These are phyloP conservation scores for Gadus macrocephalus DNA, from an alignment of 2,113 vertebrate species.

Conservation along the genomic window DNA sequence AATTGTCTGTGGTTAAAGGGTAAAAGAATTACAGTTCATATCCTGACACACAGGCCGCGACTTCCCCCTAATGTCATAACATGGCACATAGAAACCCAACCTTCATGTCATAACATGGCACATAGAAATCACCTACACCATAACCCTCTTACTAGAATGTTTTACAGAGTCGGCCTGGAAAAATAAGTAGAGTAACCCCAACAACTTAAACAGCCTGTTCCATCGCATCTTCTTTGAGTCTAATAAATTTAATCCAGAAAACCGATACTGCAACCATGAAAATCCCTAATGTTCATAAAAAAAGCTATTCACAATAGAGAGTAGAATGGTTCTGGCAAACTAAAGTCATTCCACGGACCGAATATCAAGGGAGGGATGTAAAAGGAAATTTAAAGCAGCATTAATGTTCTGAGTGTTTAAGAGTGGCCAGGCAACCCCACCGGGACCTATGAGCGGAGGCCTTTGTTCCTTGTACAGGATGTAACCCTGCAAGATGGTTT, in stretches of 20 bases:
- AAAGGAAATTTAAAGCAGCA: slow-evolving; percentile 61
- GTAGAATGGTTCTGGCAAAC: slow-evolving; percentile 55
- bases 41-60: slow-evolving; percentile 5
- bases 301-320: slow-evolving; percentile 52
- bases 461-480: slow-evolving; percentile 66
- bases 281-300: slow-evolving; percentile 53
- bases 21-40: slow-evolving; percentile 29
- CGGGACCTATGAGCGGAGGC: slow-evolving; percentile 50
- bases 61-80: slow-evolving; percentile 17
- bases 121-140: slow-evolving; percentile 49
- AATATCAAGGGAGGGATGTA: slow-evolving; percentile 64
- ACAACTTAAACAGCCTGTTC: slow-evolving; percentile 35
- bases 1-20: slow-evolving; percentile 20
- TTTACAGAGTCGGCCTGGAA: slow-evolving; percentile 24
- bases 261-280: slow-evolving; percentile 49
- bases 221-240: slow-evolving; percentile 38
- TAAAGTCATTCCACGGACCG: slow-evolving; percentile 51
- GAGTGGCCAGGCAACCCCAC: slow-evolving; percentile 53
- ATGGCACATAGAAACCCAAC: slow-evolving; percentile 40
- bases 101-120: slow-evolving; percentile 25
- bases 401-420: slow-evolving; percentile 70
- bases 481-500: slow-evolving; percentile 62
- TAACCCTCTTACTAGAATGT: slow-evolving; percentile 29
- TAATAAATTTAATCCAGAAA: slow-evolving; percentile 58
- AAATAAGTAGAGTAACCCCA: slow-evolving; percentile 28